phyloP scores from a whole-genome alignment of 2,113 vertebrate genomes.

The Heterotilapia buettikoferi region DNA sequence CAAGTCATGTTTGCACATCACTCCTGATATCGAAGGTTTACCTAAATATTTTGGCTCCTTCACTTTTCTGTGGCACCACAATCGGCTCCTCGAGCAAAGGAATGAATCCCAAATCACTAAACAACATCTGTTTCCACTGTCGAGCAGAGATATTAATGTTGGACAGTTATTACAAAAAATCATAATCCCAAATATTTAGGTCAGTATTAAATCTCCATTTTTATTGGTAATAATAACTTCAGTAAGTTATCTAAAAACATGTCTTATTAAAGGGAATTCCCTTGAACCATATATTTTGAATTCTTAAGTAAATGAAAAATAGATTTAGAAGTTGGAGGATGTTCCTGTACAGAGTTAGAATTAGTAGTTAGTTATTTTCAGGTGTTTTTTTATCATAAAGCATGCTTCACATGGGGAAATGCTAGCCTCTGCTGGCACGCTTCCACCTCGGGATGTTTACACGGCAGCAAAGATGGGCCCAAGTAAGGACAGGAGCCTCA shows the following conservation, averaged over 20 bases:
- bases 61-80: not conserved
- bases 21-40: not conserved
- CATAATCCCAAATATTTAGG: not conserved
- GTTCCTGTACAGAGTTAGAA: not conserved
- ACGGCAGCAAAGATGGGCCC: not conserved
- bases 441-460: not conserved
- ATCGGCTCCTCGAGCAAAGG: not conserved
- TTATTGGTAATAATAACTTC: not conserved
- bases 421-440: fast-evolving
- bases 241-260: not conserved
- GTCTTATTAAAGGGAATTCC: not conserved
- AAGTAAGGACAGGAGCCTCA: not conserved
- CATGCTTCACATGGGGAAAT: not conserved
- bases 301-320: not conserved
- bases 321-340: not conserved
- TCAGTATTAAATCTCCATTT: not conserved
- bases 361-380: not conserved
- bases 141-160: not conserved
- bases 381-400: not conserved
- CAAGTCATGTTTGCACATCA: not conserved
- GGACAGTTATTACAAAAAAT: not conserved
- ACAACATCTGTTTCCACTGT: not conserved
- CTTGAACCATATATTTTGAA: not conserved
- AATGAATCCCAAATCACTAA: not conserved
- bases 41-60: not conserved